Base-by-base conservation (phyloP, 1,140 invertebrate genomes). In the Megathymus violae region DNA sequence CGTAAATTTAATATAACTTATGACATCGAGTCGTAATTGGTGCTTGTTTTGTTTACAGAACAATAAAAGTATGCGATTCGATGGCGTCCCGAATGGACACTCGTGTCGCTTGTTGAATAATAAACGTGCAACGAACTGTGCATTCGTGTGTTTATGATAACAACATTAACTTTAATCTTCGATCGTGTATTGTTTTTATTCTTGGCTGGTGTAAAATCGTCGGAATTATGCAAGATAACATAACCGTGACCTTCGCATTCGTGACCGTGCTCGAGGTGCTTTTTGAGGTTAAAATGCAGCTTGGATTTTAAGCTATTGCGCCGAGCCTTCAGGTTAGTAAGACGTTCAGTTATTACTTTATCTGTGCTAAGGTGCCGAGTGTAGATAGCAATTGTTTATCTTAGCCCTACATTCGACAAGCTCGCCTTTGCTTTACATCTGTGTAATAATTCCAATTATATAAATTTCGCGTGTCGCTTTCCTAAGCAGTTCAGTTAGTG, bases 231-330 rank as follows among this genome's bases (percentile, higher is more conserved):
- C 83, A 84, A 88, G 78, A 74, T 85, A 82, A 80, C 83, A 90
- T 88, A 84, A 82, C 83, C 76, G 85, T 89, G 88, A 89, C 88
- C 85, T 90, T 90, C 79, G 75, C 69, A 68, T 78, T 80, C 73
- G 76, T 87, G 75, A 81, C 80, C 77, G 84, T 88, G 85, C 76
- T 76, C 72, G 65, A 71, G 74, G 78, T 88, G 87, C 75, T 82
- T 80, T 86, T 90, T 88, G 85, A 90, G 88, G 88, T 90, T 90
- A 90, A 88, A 83, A 88, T 90, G 88, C 84, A 90, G 72, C 83
- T 88, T 88, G 83, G 88, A 88, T 88, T 86, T 80, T 90, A 76
- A 88, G 72, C 74, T 78, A 83, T 78, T 76, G 88, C 85, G 84
- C 85, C 84, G 83, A 85, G 82, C 80, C 81, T 82, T 82, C 82